These are phyloP conservation scores for Ramphastos sulfuratus DNA, from an alignment of 2,113 vertebrate genomes.

Conservation along the genomic window DNA sequence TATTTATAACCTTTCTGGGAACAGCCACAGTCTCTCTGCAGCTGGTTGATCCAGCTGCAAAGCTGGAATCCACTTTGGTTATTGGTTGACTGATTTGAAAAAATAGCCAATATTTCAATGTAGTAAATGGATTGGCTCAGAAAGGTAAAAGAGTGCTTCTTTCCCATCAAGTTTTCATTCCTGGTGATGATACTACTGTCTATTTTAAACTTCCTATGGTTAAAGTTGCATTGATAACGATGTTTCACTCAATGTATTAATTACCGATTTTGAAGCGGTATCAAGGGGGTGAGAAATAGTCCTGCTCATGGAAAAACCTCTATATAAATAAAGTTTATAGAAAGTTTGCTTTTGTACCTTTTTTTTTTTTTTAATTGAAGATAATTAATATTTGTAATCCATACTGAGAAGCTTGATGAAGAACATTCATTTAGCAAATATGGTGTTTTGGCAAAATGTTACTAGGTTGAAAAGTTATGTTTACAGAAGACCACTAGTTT, in stretches of 20 bases:
- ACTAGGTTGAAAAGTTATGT: accelerated
- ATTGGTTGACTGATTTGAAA: not conserved
- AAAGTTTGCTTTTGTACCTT: not conserved
- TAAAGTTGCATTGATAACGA: not conserved
- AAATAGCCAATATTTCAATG: not conserved
- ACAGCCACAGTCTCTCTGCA: not conserved
- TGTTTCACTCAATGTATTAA: not conserved
- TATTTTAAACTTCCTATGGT: not conserved
- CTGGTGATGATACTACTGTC: not conserved
- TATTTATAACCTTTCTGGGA: not conserved
- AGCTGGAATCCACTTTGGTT: not conserved
- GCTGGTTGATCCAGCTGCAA: not conserved
- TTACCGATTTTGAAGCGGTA: not conserved
- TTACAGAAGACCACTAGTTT: not conserved
- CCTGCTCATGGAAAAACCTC: not conserved
- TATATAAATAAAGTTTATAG: not conserved
- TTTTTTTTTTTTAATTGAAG: not conserved
- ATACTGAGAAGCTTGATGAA: not conserved
- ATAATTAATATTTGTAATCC: not conserved
- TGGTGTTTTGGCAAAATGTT: not conserved
- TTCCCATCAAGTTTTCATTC: not conserved
- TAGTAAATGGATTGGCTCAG: not conserved
- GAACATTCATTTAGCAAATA: not conserved
- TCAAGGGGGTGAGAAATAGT: not conserved
- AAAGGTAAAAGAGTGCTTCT: not conserved